Conservation (phyloP, 2,797 vertebrate genomes). For the Pseudochirops corinnae region DNA sequence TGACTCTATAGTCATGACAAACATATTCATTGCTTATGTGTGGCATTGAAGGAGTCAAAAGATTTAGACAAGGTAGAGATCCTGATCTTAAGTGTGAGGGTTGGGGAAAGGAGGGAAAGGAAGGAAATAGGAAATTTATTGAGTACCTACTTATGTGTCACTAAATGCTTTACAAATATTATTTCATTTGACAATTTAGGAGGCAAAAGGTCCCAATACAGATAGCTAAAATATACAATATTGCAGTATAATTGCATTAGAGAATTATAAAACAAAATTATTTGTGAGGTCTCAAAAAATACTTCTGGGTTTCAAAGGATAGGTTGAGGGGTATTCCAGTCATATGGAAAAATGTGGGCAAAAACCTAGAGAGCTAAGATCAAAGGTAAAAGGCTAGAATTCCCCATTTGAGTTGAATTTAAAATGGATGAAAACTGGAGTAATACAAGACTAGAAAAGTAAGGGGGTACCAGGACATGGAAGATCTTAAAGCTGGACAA, state of each 20-base stretch:
- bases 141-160: neutral
- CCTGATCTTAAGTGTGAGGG: neutral
- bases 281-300: neutral
- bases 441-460: neutral
- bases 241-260: neutral
- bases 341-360: neutral
- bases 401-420: neutral
- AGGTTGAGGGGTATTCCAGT: neutral
- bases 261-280: neutral
- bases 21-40: neutral
- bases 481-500: neutral
- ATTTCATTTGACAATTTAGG: neutral
- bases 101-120: neutral
- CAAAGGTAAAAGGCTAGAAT: neutral
- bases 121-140: neutral
- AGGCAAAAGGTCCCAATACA: neutral
- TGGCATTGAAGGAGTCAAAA: neutral
- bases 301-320: neutral
- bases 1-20: neutral
- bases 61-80: neutral
- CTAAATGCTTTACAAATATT: neutral
- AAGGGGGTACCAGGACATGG: neutral
- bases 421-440: neutral
- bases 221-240: neutral
- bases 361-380: neutral